Evolutionary conservation across 2,113 vertebrate genomes (phyloP), one percentile per base, ranked within the genome.

Genomic region (Peucedramus taeniatus): DNA sequence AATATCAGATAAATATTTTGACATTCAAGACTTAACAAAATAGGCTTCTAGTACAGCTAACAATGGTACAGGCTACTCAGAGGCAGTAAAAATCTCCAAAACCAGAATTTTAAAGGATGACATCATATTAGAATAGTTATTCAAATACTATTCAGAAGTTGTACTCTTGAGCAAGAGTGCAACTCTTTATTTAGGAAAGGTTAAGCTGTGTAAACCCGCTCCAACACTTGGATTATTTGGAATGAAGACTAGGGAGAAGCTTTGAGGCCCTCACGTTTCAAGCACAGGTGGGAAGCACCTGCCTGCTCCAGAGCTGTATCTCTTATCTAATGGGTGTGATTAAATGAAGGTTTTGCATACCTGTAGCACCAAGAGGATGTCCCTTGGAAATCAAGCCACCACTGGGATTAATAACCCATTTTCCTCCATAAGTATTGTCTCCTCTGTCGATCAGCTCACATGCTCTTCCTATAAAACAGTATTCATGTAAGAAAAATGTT

Each of bases 341-440:
- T 14, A 40, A 61, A 60, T 15, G 9, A 92, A 39, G 50, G 14
- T 7, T 72, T 39, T 74, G 27, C 50, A 17, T 92, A 99, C 99
- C 99, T 99, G 99, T 99, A 71, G 99, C 99, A 51, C 99, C 99
- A 31, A 99, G 98, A 27, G 99, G 99, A 86, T 99, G 99, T 96
- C 99, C 99, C 96, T 99, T 99, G n/a, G 99, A 99, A 97, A 99
- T 99, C 96, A 99, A 98, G 49, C 99, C 99, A 42, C 99, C 99
- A 4, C 99, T 99, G 33, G 99, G 99, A 97, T 99, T 99, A 93
- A 99, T 72, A 51, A 99, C 99, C 98, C 99, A 99, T 94, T 99
- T 99, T 72, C 99, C 99, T 94, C 99, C 99, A 0, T 99, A 99
- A 2, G 99, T 99, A 79, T 99, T 99, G 97, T 99, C 99, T 91